Base-by-base conservation (phyloP, 2,797 vertebrate species). In the Pipistrellus kuhlii region DNA sequence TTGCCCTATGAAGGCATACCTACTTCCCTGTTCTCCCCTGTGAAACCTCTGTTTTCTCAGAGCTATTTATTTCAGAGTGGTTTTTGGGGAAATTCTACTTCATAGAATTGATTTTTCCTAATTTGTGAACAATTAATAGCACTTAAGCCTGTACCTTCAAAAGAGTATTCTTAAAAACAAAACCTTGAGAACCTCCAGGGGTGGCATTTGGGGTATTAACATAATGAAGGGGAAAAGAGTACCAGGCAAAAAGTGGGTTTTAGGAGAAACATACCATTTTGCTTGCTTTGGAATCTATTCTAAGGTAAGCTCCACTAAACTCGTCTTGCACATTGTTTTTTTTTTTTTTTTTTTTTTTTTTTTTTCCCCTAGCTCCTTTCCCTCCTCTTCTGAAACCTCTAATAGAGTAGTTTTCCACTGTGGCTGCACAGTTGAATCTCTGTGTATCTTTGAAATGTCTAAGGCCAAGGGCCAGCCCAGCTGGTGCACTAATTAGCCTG, bases 101-200 rank as follows among this genome's bases (percentile, higher is more conserved):
- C 6, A 90, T 27, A 32, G 14, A 72, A 72, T 59, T 51, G 17
- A 18, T 59, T 81, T 71, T 35, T 11, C 14, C 30, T 66, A 86
- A 86, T 88, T 88, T 85, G 25, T 87, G 25, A 83, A 68, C 71
- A 88, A 76, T 85, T 73, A 85, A 77, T 71, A 76, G 15, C 44
- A 51, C 27, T 94, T 75, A 53, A 80, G 20, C 7, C 41, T 76
- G 14, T 62, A 72, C n/a, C 53, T 90, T 88, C 81, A 66, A 83
- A 57, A 59, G 11, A 59, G 35, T 25, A 6, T 84, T 80, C 13
- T 87, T 78, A 71, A 69, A 48, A 68, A 55, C 11, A 4, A 93
- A 83, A 75, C 5, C 23, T 27, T 3, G 57, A 84, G 48, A 92
- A 38, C 14, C 51, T 82, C 55, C 38, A 80, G 20, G 4, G 18